Evolutionary conservation across 2,888 invertebrate genomes (phyloP).

Genomic region (Penaeus monodon): DNA sequence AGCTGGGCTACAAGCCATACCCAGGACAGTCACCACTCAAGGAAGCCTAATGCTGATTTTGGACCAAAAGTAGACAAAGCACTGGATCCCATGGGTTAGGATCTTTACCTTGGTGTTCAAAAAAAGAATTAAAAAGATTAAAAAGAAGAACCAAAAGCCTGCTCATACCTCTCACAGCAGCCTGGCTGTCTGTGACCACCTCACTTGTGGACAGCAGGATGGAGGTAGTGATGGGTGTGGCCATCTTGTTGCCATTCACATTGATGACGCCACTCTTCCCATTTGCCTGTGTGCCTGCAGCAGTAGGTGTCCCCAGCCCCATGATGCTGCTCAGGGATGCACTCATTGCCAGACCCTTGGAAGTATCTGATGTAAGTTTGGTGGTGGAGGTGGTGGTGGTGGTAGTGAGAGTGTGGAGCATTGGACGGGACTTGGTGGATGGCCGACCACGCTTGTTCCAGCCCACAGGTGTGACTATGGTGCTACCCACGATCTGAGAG

Average conservation of each 20-base stretch:
- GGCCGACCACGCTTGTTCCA: conserved; percentile 50
- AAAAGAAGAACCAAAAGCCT: background rate
- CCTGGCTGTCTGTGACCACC: conserved; percentile 18
- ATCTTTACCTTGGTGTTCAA: too few relatives aligned
- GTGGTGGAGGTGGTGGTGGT: conserved; percentile 22
- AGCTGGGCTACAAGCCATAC: too few relatives aligned
- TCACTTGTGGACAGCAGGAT: conserved; percentile 34
- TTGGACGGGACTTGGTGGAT: background rate
- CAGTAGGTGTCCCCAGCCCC: background rate
- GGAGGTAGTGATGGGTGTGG: conserved; percentile 31
- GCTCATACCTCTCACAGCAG: conserved; percentile 26
- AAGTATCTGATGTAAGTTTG: conserved; percentile 8
- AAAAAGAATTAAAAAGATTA: background rate
- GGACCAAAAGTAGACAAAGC: too few relatives aligned
- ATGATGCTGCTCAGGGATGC: background rate
- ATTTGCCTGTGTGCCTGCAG: background rate
- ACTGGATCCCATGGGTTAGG: too few relatives aligned
- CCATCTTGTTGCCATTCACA: background rate
- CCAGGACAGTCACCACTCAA: too few relatives aligned
- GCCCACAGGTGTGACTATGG: conserved; percentile 47
- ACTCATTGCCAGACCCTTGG: background rate
- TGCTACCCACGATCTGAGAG: conserved; percentile 44
- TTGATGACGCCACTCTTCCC: background rate
- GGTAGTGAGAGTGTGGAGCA: background rate
- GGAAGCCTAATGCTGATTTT: too few relatives aligned